These are phyloP conservation scores for Cyprinodon tularosa DNA, from an alignment of 2,113 vertebrate genomes.

Conservation along the genomic window DNA sequence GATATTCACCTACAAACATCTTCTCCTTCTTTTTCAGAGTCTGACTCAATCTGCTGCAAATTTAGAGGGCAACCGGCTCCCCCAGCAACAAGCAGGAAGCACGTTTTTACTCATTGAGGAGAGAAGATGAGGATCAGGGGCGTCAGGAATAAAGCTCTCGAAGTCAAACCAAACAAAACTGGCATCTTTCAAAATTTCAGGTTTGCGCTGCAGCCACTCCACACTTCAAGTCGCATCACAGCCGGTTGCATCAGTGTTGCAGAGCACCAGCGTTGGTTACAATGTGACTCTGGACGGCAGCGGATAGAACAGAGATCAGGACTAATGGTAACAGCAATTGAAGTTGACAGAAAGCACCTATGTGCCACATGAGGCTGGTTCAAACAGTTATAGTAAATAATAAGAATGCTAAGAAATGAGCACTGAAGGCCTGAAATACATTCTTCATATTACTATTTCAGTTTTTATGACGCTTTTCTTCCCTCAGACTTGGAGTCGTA, in stretches of 20 bases:
- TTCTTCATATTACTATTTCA: too few relatives aligned
- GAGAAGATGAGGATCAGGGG: not conserved
- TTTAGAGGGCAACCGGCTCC: conserved; percentile 28
- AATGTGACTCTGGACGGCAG: conserved; percentile 27
- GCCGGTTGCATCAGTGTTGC: conserved; percentile 66
- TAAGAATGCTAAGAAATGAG: too few relatives aligned
- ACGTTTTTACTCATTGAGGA: conserved; percentile 11
- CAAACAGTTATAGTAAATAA: too few relatives aligned
- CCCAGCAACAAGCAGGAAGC: conserved; percentile 27
- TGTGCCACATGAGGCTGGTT: not conserved
- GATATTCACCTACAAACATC: conserved; percentile 35
- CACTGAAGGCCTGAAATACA: too few relatives aligned
- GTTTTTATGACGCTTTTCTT: too few relatives aligned
- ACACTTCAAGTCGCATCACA: conserved; percentile 1
- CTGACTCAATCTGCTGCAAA: conserved; percentile 60
- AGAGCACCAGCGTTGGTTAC: conserved; percentile 34
- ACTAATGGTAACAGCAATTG: conserved; percentile 61
- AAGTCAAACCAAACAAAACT: conserved; percentile 28
- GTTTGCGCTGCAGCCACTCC: conserved; percentile 25
- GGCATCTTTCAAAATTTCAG: conserved; percentile 10
- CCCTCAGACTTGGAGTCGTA: too few relatives aligned
- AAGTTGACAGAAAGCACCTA: conserved; percentile 41
- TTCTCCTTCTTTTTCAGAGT: conserved; percentile 4
- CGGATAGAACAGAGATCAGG: conserved; percentile 46
- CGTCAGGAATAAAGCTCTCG: not conserved